Base-by-base conservation (phyloP, 1,140 invertebrate genomes). In the Oryctes rhinoceros region DNA sequence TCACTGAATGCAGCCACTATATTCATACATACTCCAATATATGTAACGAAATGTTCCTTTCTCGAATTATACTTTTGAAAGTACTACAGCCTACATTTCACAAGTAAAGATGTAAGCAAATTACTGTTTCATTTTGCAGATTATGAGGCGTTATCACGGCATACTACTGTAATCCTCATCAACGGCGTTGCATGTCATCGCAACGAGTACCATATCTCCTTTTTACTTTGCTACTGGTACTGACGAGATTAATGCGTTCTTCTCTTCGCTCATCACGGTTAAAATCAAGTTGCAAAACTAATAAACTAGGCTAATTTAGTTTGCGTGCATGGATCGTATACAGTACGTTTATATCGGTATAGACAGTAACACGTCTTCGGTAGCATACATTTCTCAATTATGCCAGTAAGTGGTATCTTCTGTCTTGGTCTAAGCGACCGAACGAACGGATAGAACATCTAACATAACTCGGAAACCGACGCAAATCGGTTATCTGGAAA, bases 271-370 rank as follows among this genome's bases (percentile, higher is more conserved):
- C 53, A 62, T 62, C 53, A 18, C 13, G 7, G 53, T 4, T 15
- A 15, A 62, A 62, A 62, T 62, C 13, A 62, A 62, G 53, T 62
- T 62, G 53, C 53, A 62, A 62, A 62, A 62, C 53, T 62, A 62
- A 62, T 62, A 62, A 62, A 62, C 53, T 20, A 62, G 20, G 53
- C 53, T 62, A 62, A 62, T 62, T 62, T 62, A 62, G 15, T 62
- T 62, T 20, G 53, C 53, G 53, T 62, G 53, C 20, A 20, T 18
- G 53, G 53, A 18, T 62, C 53, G 15, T 62, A 44, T 44, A 44
- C 9, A 10, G 53, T 62, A 62, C 53, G 13, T 62, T 7, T 20
- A 44, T 44, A 44, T 44, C 39, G 5, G 9, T 44, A 44, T 44
- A 44, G 39, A 44, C 39, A 44, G 39, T 44, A 44, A 62, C 13